phyloP scores from a whole-genome alignment of 2,113 vertebrate species.

The Epinephelus fuscoguttatus region DNA sequence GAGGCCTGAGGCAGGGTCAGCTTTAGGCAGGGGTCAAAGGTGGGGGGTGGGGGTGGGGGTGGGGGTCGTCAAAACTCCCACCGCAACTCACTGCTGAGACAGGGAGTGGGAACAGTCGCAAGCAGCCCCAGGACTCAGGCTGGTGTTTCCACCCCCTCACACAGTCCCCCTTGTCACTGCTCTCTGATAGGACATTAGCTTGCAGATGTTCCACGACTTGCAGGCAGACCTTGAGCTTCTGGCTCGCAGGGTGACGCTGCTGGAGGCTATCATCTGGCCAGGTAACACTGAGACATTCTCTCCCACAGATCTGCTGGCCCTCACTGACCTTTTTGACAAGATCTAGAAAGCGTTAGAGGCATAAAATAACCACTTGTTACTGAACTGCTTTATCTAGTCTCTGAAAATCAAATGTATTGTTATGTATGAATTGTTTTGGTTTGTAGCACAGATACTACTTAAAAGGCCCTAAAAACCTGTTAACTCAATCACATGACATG shows the following conservation, averaged over 20 bases:
- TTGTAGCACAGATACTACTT: slow-evolving; percentile 16
- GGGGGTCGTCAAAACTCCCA: slow-evolving; percentile 44
- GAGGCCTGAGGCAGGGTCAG: slow-evolving; percentile 84
- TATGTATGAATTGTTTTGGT: slow-evolving; percentile 33
- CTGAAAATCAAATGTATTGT: slow-evolving; percentile 26
- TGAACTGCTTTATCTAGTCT: slow-evolving; percentile 32
- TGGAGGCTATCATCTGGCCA: slow-evolving; percentile 99
- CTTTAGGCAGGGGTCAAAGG: slow-evolving; percentile 80
- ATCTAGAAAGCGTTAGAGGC: slow-evolving; percentile 38
- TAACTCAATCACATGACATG: not conserved
- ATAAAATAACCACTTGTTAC: slow-evolving; percentile 17
- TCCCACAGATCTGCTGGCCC: slow-evolving; percentile 57
- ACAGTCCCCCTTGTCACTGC: slow-evolving; percentile 86
- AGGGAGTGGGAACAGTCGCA: slow-evolving; percentile 70
- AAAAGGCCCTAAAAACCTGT: slow-evolving; percentile 2
- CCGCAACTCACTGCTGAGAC: slow-evolving; percentile 59
- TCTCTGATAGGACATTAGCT: slow-evolving; percentile 98
- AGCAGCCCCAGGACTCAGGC: slow-evolving; percentile 76
- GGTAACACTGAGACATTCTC: slow-evolving; percentile 87
- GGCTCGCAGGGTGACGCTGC: slow-evolving; percentile 98
- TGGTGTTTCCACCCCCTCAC: slow-evolving; percentile 75
- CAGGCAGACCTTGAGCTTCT: slow-evolving; percentile 98
- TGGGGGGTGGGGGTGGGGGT: slow-evolving; percentile 39
- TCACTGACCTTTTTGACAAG: slow-evolving; percentile 37
- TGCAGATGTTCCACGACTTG: slow-evolving; percentile 96